Conservation (phyloP, 2,113 vertebrate species). For the Hydrochoerus hydrochaeris region DNA sequence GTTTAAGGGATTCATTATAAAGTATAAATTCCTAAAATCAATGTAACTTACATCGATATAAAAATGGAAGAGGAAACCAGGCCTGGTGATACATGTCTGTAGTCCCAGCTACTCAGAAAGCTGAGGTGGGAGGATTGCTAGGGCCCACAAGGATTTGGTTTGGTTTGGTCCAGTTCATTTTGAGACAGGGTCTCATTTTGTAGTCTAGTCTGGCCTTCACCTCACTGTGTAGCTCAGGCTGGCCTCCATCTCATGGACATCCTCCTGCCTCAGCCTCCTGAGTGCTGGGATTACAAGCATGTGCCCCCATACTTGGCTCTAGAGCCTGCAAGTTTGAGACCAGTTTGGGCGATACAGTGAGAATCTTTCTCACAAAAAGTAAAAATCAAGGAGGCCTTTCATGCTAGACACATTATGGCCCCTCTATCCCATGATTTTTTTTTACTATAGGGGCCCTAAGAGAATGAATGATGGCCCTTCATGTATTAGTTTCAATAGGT, state of each 20-base stretch:
- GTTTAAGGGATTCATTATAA: slow-evolving; percentile 1
- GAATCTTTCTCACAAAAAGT: neutral
- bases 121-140: neutral
- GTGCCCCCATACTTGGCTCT: neutral
- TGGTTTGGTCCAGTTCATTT: neutral
- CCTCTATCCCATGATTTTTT: neutral
- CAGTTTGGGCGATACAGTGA: neutral
- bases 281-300: neutral
- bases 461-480: slow-evolving; percentile 23
- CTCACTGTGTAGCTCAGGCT: neutral
- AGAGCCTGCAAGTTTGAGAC: neutral
- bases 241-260: neutral
- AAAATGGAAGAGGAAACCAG: neutral
- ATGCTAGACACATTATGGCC: neutral
- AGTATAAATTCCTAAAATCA: slow-evolving; percentile 43
- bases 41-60: slow-evolving; percentile 22
- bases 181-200: neutral
- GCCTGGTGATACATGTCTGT: neutral
- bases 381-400: neutral
- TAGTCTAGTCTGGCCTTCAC: neutral
- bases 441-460: neutral
- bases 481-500: slow-evolving; percentile 26
- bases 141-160: neutral
- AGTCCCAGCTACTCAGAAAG: neutral
- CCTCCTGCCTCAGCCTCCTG: neutral